Evolutionary conservation across 2,797 vertebrate species (phyloP), one percentile per base, ranked within the genome.

Genomic region (Trematomus bernacchii): DNA sequence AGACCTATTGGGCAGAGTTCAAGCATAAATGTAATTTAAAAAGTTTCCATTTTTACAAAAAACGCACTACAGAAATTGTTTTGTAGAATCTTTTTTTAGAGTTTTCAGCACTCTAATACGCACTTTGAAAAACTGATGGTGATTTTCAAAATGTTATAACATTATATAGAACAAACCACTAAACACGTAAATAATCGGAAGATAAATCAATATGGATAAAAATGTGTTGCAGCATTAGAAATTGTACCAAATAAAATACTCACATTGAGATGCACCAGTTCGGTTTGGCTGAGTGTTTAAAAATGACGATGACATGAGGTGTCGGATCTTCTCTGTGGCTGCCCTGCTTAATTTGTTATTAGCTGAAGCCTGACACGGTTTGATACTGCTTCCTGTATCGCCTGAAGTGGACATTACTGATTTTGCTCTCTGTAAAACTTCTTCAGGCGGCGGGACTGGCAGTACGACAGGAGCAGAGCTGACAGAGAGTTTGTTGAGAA

Each of bases 381-480:
- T 10, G 2, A 73, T 58, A 5, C 82, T 82, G 83, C 94, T 80
- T 13, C 92, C 92, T 67, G 82, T 23, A 10, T 92, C 68, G 0
- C 90, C 71, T 33, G 93, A 91, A 50, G 93, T 76, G 27, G 91
- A 84, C 53, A 93, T 86, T 50, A 93, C 92, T 23, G 91, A 90
- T 69, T 85, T 90, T 54, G 86, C 89, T 0, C 54, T 93, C 75
- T 94, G 96, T 77, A 98, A 93, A 86, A 98, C 92, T 71, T 97
- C 97, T 50, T 98, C 96, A 1, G 97, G 95, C 0, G 97, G 98
- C 6, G 98, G 97, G 57, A 99, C 96, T 0, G 97, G 97, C 40
- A 99, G 93, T 0, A 97, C 94, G 0, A 99, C 94, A 0, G 97
- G 96, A 44, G 92, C 93, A 27, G 97, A 96, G 84, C 94, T 95